Conservation (phyloP, 1,140 invertebrate genomes). For the Frieseomelitta varia region DNA sequence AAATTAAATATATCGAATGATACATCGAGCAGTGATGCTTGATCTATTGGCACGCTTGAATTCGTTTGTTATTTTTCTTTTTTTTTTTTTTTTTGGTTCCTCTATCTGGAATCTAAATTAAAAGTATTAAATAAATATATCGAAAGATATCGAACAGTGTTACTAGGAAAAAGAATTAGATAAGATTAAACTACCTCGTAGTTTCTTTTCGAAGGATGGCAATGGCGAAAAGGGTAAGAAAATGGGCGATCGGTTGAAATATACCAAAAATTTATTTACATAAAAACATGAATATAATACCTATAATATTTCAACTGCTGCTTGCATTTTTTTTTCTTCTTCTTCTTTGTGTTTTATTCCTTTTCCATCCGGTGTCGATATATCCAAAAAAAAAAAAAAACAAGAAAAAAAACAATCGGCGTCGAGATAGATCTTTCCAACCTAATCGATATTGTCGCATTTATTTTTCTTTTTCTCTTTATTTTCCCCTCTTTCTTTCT, state of each 20-base stretch:
- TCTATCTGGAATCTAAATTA: background rate
- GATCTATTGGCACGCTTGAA: background rate
- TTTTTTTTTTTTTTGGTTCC: too few relatives aligned
- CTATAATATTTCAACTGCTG: conserved; percentile 77
- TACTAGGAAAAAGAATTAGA: too few relatives aligned
- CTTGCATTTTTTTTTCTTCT: conserved; percentile 61
- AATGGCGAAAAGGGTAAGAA: background rate
- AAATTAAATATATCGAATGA: too few relatives aligned
- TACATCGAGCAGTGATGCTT: background rate
- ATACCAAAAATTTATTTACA: conserved; percentile 81
- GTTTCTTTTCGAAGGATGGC: background rate
- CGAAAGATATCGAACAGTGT: too few relatives aligned
- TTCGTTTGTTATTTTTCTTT: too few relatives aligned
- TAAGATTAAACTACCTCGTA: background rate
- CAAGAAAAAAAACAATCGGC: conserved; percentile 42
- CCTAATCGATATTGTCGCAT: conserved; percentile 72
- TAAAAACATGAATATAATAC: conserved; percentile 79
- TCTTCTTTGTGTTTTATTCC: background rate
- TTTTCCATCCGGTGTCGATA: conserved; percentile 49
- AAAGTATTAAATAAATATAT: too few relatives aligned
- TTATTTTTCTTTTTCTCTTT: conserved; percentile 28
- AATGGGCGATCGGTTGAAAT: conserved; percentile 69
- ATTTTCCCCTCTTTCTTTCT: conserved; percentile 49
- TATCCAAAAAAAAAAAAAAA: conserved; percentile 30
- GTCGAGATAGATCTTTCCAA: conserved; percentile 56